Conservation (phyloP, 2,113 vertebrate genomes). For the Brachypodius melanocephalos region DNA sequence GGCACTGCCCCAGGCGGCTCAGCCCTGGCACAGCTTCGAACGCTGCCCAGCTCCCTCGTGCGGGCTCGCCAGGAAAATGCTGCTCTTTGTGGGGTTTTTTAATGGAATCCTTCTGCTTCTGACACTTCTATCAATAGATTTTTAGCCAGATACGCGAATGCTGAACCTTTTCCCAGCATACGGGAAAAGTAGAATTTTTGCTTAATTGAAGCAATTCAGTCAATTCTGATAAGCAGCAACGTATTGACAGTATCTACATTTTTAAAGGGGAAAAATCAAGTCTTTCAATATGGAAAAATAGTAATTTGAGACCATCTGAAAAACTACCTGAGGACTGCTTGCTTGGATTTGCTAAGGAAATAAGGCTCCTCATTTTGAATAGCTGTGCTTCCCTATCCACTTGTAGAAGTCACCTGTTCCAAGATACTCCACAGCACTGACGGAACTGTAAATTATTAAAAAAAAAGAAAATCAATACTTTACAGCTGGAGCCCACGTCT, state of each 20-base stretch:
- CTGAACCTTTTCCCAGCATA: neutral
- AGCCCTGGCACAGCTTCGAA: neutral
- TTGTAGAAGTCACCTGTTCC: neutral
- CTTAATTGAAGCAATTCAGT: neutral
- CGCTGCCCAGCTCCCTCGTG: neutral
- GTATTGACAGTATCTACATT: neutral
- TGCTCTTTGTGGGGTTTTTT: fast-evolving
- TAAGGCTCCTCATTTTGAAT: neutral
- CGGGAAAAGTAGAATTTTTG: neutral
- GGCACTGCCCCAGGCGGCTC: neutral
- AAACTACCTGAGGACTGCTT: neutral
- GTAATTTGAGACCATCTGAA: neutral
- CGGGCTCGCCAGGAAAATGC: neutral
- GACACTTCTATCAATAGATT: fast-evolving
- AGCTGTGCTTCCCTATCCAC: neutral
- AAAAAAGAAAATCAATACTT: neutral
- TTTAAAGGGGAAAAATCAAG: neutral
- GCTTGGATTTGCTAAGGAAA: neutral
- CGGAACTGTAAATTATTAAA: neutral
- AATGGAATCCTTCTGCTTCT: neutral
- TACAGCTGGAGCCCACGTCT: neutral
- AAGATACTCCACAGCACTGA: neutral
- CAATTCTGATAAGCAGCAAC: neutral
- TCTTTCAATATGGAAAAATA: neutral
- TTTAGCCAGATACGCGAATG: neutral